Base-by-base conservation (phyloP, 2,113 vertebrate species). In the Varanus komodoensis region DNA sequence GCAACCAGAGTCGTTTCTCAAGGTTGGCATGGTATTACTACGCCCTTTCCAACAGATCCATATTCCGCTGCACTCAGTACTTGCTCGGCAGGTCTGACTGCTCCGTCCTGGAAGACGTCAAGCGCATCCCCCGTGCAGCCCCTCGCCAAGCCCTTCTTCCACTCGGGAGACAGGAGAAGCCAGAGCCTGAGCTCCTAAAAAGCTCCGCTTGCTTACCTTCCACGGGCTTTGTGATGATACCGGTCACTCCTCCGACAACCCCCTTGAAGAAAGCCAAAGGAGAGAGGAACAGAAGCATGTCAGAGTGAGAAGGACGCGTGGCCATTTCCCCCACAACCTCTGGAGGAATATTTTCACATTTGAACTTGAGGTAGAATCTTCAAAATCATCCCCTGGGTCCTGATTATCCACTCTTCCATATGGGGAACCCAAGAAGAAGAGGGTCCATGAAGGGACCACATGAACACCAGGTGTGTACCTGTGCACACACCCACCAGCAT, bases 141-240 rank as follows among this genome's bases (percentile, higher is more conserved):
- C 38, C 38, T 44, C 3, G 38, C 38, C 38, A 44, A 44, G 38
- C 38, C 38, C 38, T 44, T 44, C 38, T 44, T 44, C 3, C 38
- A 44, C 38, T 17, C 8, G 7, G 17, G 44, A 2, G 52, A 52
- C 8, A 57, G 57, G 32, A n/a, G 52, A 19, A 32, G 32, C 34
- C 75, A 78, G 75, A 44, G 38, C 38, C 38, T 44, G 38, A 44
- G 38, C 38, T 44, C 38, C 38, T 2, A 3, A 44, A 44, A 44
- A 84, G 48, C 4, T 11, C n/a, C 89, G 12, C 5, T 3, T 21
- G 84, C 97, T 44, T 94, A 99, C 99, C 99, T 97, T 99, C 99
- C 8, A 99, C 97, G 6, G 99, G 99, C 92, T 99, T 99, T 77
- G 98, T 99, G 94, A 99, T 98, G 82, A 99, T 99, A 88, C 99